phyloP scores from a whole-genome alignment of 2,113 vertebrate species.

The Oxygymnocypris stewartii region DNA sequence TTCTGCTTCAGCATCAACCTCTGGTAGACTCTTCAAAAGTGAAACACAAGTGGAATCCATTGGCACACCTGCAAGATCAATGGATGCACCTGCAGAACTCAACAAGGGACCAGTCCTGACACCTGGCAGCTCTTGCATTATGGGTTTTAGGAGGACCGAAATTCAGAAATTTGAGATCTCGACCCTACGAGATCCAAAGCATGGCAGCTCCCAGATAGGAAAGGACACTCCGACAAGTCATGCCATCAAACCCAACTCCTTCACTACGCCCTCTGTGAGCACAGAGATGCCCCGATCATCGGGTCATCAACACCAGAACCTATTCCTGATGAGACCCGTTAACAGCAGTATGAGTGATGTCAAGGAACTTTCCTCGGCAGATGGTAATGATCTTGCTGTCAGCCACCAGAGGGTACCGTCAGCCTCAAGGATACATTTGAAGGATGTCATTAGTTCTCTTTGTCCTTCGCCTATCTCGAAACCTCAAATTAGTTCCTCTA shows the following conservation, averaged over 20 bases:
- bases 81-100: not conserved
- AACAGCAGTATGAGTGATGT: conserved; percentile 25
- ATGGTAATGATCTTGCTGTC: not conserved
- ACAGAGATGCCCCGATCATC: not conserved
- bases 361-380: conserved; percentile 17
- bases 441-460: conserved; percentile 50
- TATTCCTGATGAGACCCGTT: conserved; percentile 53
- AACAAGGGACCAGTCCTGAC: conserved; percentile 7
- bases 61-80: not conserved
- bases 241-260: conserved; percentile 13
- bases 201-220: conserved; percentile 10
- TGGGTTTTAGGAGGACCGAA: conserved; percentile 8
- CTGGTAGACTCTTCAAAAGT: not conserved
- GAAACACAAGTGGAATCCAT: not conserved
- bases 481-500: not conserved
- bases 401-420: conserved; percentile 20
- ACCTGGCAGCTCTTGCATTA: not conserved
- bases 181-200: not conserved
- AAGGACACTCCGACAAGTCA: conserved; percentile 32
- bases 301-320: conserved; percentile 48
- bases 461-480: conserved; percentile 33
- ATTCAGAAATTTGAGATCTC: conserved; percentile 2
- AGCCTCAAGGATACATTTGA: conserved; percentile 44
- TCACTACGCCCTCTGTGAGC: not conserved
- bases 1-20: not conserved